Conservation (phyloP, 2,113 vertebrate genomes). For the Alaudala cheleensis region DNA sequence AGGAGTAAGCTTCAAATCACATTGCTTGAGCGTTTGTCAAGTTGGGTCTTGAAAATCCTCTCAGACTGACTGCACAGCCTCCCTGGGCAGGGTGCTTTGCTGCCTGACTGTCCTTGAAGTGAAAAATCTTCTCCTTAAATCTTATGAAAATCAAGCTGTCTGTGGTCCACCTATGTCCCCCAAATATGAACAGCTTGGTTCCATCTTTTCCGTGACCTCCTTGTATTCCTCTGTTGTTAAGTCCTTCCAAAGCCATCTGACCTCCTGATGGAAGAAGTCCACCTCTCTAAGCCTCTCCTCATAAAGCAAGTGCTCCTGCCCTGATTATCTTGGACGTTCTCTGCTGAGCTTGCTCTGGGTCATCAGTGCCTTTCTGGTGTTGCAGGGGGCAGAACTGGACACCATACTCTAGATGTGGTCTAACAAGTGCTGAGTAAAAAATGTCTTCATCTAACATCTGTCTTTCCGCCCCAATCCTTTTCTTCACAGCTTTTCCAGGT, state of each 20-base stretch:
- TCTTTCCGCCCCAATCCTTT: neutral
- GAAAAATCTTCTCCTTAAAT: neutral
- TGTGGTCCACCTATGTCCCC: neutral
- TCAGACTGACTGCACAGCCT: neutral
- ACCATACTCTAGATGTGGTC: neutral
- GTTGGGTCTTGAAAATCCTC: neutral
- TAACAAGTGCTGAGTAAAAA: neutral
- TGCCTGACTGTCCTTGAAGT: neutral
- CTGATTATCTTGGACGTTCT: neutral
- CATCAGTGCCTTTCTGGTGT: accelerated
- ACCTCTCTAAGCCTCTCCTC: neutral
- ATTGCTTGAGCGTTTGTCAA: neutral
- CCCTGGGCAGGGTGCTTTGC: neutral
- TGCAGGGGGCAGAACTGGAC: neutral
- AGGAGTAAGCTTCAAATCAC: neutral
- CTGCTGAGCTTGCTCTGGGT: neutral
- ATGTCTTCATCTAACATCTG: neutral
- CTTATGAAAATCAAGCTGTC: neutral
- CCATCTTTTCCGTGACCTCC: neutral
- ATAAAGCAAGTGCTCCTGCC: neutral
- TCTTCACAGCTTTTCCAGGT: neutral
- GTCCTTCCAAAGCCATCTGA: neutral
- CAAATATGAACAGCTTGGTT: neutral
- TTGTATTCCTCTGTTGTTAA: neutral
- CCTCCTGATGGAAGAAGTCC: neutral